Evolutionary conservation across 2,888 invertebrate genomes (phyloP), one percentile per base, ranked within the genome.

Genomic region (Halictus ligatus): DNA sequence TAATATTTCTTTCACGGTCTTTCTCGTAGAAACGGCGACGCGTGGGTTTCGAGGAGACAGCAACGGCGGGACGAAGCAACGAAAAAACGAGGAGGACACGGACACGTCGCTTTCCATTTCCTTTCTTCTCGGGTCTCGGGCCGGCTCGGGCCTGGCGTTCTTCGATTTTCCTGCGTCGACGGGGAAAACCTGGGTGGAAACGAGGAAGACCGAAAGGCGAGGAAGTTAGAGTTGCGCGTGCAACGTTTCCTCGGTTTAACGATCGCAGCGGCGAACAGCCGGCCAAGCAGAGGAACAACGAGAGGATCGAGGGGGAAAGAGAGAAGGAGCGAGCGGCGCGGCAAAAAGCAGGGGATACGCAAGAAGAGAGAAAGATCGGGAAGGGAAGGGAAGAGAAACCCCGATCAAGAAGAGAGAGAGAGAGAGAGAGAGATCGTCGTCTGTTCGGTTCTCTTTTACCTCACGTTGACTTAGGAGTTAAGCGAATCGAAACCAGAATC

Each of bases 11-110:
- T 84, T 76, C 29, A 29, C 29, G 64, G 0, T 64, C 86, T 71
- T 89, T 50, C 81, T 29, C 75, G 12, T 76, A 91, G 91, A 87
- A 85, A 86, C 90, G 87, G 87, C 83, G 75, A 81, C 84, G 78
- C 83, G 80, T 85, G 85, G 74, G 79, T 88, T 85, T 88, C 86
- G 54, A 83, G 88, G 84, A 85, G 80, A 80, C 83, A 80, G 79
- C 83, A 78, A 81, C 75, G 81, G 78, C 83, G 80, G 76, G 84
- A 82, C 79, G 81, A 79, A 78, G 82, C 81, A 86, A 82, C 80
- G 85, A 69, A 80, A 35, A 43, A 46, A 54, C 77, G 75, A 75
- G 67, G 69, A n/a, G 78, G 77, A 74, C 76, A 50, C 50, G 18
- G 79, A 74, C 77, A 80, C 80, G 89, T 82, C 75, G 60, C 83